Percentiles rank a stretch among this genome's conserved stretches.
These are phyloP conservation scores for Sminthurinus aureus DNA, from an alignment of 2,888 invertebrate species.

Conservation along the genomic window DNA sequence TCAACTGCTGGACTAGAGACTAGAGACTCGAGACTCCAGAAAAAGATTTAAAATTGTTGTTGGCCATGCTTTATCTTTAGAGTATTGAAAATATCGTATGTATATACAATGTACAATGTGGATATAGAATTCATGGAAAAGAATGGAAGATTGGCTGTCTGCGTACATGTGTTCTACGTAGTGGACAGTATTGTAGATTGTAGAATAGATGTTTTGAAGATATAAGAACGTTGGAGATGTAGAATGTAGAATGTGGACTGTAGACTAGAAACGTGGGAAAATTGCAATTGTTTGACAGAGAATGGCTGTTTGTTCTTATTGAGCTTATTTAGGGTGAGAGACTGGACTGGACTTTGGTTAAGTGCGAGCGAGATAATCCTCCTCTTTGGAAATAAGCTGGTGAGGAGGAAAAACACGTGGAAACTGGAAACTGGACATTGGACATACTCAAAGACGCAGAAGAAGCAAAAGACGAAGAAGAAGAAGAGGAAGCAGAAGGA, in stretches of 20 bases:
- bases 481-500: not conserved
- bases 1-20: too few relatives aligned
- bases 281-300: not conserved
- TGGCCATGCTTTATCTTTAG: too few relatives aligned
- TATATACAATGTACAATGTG: too few relatives aligned
- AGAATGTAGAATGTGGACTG: not conserved
- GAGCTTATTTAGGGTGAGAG: constrained; percentile 15
- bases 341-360: not conserved
- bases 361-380: not conserved
- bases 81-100: too few relatives aligned
- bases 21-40: too few relatives aligned
- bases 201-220: not conserved
- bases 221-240: not conserved
- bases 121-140: too few relatives aligned
- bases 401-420: not conserved
- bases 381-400: not conserved
- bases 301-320: not conserved
- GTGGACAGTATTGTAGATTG: not conserved
- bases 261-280: not conserved
- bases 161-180: not conserved
- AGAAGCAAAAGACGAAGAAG: not conserved
- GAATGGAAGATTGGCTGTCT: not conserved
- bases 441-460: too few relatives aligned
- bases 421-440: not conserved
- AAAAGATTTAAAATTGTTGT: too few relatives aligned